Evolutionary conservation across 2,888 invertebrate genomes (phyloP).

Genomic region (Nezara viridula): DNA sequence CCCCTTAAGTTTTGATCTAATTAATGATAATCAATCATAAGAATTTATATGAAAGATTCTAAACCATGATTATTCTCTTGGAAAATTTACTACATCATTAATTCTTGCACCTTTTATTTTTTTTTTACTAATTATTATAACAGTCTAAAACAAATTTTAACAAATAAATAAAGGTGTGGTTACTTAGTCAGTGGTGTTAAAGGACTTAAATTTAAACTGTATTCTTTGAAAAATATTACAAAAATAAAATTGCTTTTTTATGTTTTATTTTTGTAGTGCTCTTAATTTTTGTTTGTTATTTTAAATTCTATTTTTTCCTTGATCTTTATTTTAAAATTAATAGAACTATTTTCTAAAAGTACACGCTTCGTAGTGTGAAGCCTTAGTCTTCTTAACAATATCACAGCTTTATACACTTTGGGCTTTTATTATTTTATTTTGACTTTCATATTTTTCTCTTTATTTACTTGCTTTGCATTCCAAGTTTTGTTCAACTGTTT

Average conservation of each 20-base stretch:
- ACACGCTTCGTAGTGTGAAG: conserved; percentile 4
- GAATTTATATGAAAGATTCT: neutral
- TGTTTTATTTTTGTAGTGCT: conserved; percentile 33
- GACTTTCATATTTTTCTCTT: conserved; percentile 49
- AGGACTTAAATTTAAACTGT: conserved; percentile 10
- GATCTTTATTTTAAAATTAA: conserved; percentile 37
- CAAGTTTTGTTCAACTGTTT: conserved; percentile 57
- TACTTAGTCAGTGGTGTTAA: conserved; percentile 8
- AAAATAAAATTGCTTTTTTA: conserved; percentile 16
- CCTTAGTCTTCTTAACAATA: conserved; percentile 49
- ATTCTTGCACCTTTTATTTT: conserved; percentile 21
- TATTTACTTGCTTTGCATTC: conserved; percentile 54
- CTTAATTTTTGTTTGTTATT: neutral
- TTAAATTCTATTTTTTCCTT: neutral
- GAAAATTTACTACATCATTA: conserved; percentile 15
- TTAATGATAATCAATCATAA: neutral
- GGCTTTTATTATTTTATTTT: conserved; percentile 55
- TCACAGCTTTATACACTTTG: conserved; percentile 56
- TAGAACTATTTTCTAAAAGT: conserved; percentile 14
- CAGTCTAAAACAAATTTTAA: conserved; percentile 48
- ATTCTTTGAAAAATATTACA: conserved; percentile 9
- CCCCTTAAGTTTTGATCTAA: neutral
- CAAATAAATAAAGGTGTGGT: conserved; percentile 33
- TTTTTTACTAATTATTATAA: conserved; percentile 33
- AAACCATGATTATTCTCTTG: conserved; percentile 10